A percentile compares a stretch with the other conserved stretches of the same genome.
These are phyloP conservation scores for Uloborus plumipes DNA, from an alignment of 2,888 invertebrate genomes.

Conservation along the genomic window DNA sequence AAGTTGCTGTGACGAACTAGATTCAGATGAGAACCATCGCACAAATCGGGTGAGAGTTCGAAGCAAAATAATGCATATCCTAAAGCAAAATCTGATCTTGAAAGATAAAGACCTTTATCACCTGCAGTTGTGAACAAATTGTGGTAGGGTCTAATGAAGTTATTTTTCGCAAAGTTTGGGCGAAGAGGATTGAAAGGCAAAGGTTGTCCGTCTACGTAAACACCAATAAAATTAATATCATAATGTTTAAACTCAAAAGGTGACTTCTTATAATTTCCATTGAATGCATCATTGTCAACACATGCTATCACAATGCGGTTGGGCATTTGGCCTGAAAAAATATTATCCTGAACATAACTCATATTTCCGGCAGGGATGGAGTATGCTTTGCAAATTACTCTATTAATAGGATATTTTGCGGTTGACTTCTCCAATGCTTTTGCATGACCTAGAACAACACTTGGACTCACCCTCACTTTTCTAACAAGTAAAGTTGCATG, in stretches of 20 bases:
- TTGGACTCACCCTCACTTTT: conserved; percentile 64
- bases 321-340: conserved; percentile 23
- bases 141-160: conserved; percentile 18
- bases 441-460: conserved; percentile 63
- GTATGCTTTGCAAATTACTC: conserved; percentile 15
- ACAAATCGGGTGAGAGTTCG: conserved; percentile 25
- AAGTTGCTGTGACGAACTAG: conserved; percentile 26
- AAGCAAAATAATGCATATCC: conserved; percentile 17
- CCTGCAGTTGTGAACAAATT: conserved; percentile 27
- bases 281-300: conserved; percentile 31
- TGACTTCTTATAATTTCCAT: conserved; percentile 30
- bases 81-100: conserved; percentile 11
- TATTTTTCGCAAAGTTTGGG: conserved; percentile 17
- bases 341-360: conserved; percentile 21
- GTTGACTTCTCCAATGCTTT: not conserved
- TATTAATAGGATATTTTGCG: conserved; percentile 22
- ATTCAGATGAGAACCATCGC: conserved; percentile 19
- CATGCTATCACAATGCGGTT: conserved; percentile 9
- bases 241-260: conserved; percentile 32
- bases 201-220: conserved; percentile 21
- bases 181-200: conserved; percentile 6
- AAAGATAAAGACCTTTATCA: conserved; percentile 11
- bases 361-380: not conserved
- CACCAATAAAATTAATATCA: conserved; percentile 12
- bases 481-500: conserved; percentile 66